These are phyloP conservation scores for Liodrosophila aerea DNA, from an alignment of 2,888 invertebrate species.

Conservation along the genomic window DNA sequence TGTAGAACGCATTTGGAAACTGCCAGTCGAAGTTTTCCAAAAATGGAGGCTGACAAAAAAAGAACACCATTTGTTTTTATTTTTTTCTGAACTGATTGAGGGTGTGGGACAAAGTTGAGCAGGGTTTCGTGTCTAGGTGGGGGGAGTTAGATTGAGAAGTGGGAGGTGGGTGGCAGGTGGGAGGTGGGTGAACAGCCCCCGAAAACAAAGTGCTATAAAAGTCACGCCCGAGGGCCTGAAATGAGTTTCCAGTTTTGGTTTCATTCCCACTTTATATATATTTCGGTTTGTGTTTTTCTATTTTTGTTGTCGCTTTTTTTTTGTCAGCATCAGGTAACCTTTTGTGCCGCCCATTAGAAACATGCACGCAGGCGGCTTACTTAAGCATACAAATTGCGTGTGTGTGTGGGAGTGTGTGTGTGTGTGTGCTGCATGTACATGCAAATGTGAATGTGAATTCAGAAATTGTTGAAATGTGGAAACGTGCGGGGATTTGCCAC, in stretches of 20 bases:
- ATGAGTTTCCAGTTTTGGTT: constrained; percentile 69
- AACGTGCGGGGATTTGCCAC: constrained; percentile 70
- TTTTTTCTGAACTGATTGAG: constrained; percentile 5
- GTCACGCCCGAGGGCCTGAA: constrained; percentile 71
- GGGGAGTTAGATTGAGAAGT: not conserved
- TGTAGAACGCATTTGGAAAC: constrained; percentile 54
- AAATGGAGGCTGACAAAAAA: constrained; percentile 40
- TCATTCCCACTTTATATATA: constrained; percentile 15
- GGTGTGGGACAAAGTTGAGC: not conserved
- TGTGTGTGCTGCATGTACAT: constrained; percentile 31
- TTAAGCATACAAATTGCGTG: constrained; percentile 64
- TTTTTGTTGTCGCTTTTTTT: constrained; percentile 30
- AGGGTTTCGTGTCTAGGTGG: not conserved
- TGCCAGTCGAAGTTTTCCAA: constrained; percentile 51
- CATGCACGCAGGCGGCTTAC: constrained; percentile 74
- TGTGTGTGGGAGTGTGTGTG: constrained; percentile 22
- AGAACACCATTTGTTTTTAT: constrained; percentile 50
- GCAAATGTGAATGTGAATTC: constrained; percentile 66
- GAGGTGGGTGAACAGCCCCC: too few relatives aligned
- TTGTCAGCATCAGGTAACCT: constrained; percentile 72
- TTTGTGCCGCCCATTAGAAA: constrained; percentile 75
- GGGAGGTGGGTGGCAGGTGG: constrained; percentile 5
- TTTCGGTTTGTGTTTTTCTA: not conserved
- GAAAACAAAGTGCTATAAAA: constrained; percentile 71
- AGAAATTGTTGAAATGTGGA: constrained; percentile 60